These are phyloP conservation scores for Lacerta viridis DNA, from an alignment of 2,797 vertebrate genomes.

Conservation along the genomic window DNA sequence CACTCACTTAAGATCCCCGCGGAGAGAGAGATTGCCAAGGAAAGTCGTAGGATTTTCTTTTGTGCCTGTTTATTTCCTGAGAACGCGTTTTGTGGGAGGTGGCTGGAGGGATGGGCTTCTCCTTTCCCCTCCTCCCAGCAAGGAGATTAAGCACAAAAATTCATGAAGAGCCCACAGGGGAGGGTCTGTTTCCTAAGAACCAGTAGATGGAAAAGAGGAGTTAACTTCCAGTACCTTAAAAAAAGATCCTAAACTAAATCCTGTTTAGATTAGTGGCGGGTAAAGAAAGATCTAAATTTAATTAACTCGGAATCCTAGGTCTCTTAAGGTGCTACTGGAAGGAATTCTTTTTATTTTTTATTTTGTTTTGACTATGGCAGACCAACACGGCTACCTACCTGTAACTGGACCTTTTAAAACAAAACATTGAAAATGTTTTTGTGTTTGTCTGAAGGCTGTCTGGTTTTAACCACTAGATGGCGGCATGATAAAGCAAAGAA, in stretches of 20 bases:
- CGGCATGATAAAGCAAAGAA: constrained; percentile 75
- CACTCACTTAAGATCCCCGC: neutral
- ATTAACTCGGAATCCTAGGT: neutral
- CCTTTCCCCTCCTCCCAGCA: rapidly evolving
- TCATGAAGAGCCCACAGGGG: neutral
- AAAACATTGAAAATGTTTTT: neutral
- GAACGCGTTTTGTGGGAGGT: neutral
- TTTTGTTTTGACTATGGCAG: too few relatives aligned
- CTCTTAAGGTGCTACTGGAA: too few relatives aligned
- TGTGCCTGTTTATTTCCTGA: rapidly evolving
- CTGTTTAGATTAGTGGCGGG: neutral
- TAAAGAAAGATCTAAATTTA: neutral
- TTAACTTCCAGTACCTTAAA: neutral
- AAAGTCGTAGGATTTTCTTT: neutral
- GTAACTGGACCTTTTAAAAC: neutral
- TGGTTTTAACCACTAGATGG: constrained; percentile 74
- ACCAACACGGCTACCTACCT: too few relatives aligned
- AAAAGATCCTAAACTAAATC: neutral
- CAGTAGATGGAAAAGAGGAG: too few relatives aligned
- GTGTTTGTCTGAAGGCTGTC: neutral
- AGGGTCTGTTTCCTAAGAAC: neutral
- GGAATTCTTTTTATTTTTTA: too few relatives aligned
- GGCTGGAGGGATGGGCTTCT: neutral
- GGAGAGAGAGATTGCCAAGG: neutral
- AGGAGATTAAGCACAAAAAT: neutral